phyloP scores from a whole-genome alignment of 2,888 invertebrate genomes.

The Cheilosia impressa region DNA sequence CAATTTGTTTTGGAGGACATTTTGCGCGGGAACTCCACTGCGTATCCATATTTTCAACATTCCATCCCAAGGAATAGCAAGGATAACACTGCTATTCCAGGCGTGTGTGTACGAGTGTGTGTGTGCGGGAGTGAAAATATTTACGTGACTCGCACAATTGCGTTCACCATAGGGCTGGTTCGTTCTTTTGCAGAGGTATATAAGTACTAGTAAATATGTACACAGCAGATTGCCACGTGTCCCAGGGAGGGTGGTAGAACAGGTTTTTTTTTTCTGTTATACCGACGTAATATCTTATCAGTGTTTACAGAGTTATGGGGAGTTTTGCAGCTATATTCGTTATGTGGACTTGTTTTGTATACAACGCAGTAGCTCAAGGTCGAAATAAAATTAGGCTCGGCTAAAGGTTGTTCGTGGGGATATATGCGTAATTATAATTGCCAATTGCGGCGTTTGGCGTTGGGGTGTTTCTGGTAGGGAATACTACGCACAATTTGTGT shows the following conservation, averaged over 20 bases:
- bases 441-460: neutral
- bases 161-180: constrained; percentile 65
- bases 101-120: neutral
- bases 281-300: constrained; percentile 40
- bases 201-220: constrained; percentile 13
- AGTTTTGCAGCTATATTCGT: constrained; percentile 5
- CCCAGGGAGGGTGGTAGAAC: constrained; percentile 3
- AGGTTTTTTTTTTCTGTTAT: neutral
- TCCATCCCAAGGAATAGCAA: constrained; percentile 64
- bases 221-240: constrained; percentile 58
- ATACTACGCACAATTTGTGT: constrained; percentile 28
- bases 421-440: neutral
- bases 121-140: constrained; percentile 23
- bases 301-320: constrained; percentile 34
- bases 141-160: constrained; percentile 60
- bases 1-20: constrained; percentile 58
- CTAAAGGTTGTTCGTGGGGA: neutral
- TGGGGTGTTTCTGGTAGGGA: neutral
- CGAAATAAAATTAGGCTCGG: constrained; percentile 36
- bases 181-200: constrained; percentile 3
- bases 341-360: constrained; percentile 66
- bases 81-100: constrained; percentile 43
- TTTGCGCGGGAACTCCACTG: constrained; percentile 68
- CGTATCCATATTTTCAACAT: constrained; percentile 27
- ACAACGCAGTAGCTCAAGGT: constrained; percentile 66